phyloP scores from a whole-genome alignment of 1,140 invertebrate species.

The Zaprionus kolodkinae region DNA sequence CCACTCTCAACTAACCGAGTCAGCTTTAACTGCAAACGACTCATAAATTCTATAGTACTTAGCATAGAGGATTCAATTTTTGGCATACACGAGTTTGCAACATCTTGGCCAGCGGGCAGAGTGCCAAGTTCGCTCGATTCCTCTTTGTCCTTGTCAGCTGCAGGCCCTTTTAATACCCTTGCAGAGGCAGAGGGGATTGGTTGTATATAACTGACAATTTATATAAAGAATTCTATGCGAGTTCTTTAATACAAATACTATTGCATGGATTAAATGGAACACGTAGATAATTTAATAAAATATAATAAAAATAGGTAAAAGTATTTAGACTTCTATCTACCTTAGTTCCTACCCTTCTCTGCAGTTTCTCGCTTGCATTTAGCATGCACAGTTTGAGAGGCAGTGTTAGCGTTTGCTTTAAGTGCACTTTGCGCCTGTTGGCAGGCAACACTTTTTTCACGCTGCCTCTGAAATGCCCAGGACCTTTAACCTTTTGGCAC shows the following conservation, averaged over 20 bases:
- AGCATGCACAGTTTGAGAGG: conserved; percentile 43
- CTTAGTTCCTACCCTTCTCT: conserved; percentile 11
- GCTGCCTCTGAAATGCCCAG: conserved; percentile 7
- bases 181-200: no score
- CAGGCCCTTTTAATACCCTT: conserved; percentile 1
- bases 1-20: conserved; percentile 34
- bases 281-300: no score
- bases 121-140: conserved; percentile 36
- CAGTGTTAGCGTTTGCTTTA: conserved; percentile 29
- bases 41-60: conserved; percentile 72
- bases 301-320: background rate
- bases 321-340: background rate
- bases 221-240: no score
- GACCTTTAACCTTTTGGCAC: conserved; percentile 65
- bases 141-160: conserved; percentile 37
- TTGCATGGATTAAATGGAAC: no score
- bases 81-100: conserved; percentile 30
- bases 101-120: conserved; percentile 35
- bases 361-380: conserved; percentile 18
- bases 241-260: no score
- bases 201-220: background rate
- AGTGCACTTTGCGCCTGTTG: conserved; percentile 56
- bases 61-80: conserved; percentile 69
- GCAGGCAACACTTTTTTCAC: conserved; percentile 56
- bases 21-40: conserved; percentile 36